phyloP scores from a whole-genome alignment of 2,888 invertebrate species.

The Xestia rhomboidea region DNA sequence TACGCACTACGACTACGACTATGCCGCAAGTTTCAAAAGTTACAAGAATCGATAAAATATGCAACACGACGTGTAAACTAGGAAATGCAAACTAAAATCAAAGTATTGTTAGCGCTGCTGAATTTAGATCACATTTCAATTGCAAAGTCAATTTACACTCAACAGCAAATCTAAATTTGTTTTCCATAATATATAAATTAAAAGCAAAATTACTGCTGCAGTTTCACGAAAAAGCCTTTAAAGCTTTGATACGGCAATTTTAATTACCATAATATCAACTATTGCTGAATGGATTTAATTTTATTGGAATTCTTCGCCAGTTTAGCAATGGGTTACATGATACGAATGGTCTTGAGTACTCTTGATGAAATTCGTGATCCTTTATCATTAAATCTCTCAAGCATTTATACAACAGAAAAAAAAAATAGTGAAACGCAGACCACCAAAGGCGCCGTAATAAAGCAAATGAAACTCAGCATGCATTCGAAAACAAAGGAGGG shows the following conservation, averaged over 20 bases:
- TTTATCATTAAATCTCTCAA: neutral
- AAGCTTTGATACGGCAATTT: neutral
- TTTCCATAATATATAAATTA: neutral
- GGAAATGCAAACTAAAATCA: neutral
- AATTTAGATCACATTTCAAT: conserved; percentile 2
- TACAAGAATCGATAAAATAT: conserved; percentile 2
- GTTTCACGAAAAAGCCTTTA: neutral
- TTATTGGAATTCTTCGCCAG: neutral
- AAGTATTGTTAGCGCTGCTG: neutral
- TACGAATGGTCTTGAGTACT: neutral
- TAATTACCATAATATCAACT: neutral
- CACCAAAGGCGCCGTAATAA: neutral
- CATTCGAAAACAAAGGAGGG: neutral
- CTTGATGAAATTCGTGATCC: neutral
- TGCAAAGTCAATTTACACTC: neutral
- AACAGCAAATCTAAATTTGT: neutral
- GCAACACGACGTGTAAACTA: neutral
- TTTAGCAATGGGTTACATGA: neutral
- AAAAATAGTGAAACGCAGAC: neutral
- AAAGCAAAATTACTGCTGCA: neutral
- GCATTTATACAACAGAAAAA: neutral
- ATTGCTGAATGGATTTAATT: neutral
- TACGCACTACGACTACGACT: conserved; percentile 1
- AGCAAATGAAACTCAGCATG: neutral
- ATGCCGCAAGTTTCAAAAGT: neutral